Conservation (phyloP, 2,797 vertebrate genomes). For the Argentina silus region DNA sequence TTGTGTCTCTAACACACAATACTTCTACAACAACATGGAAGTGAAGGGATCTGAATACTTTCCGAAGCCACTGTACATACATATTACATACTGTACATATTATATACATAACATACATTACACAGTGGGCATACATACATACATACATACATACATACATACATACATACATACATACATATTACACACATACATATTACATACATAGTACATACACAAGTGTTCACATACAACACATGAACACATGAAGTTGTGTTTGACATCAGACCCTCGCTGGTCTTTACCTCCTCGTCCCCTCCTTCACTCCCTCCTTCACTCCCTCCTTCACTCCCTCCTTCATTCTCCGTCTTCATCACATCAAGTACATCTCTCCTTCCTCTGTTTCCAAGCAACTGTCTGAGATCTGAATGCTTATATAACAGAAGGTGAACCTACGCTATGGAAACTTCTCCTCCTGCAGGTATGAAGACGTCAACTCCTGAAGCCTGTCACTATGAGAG, state of each 20-base stretch:
- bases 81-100: too few relatives aligned
- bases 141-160: not conserved
- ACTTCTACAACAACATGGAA: too few relatives aligned
- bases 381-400: constrained; percentile 58
- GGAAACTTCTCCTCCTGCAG: too few relatives aligned
- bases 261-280: constrained; percentile 34
- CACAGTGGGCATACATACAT: not conserved
- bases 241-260: constrained; percentile 2
- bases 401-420: constrained; percentile 19
- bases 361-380: constrained; percentile 34
- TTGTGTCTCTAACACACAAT: too few relatives aligned
- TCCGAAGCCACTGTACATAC: too few relatives aligned
- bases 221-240: not conserved
- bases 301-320: constrained; percentile 23
- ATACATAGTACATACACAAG: too few relatives aligned
- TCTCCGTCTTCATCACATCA: constrained; percentile 38
- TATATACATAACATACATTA: not conserved
- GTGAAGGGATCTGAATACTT: too few relatives aligned
- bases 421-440: too few relatives aligned
- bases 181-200: too few relatives aligned
- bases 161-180: too few relatives aligned
- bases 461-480: too few relatives aligned
- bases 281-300: constrained; percentile 36
- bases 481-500: too few relatives aligned
- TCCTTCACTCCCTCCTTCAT: constrained; percentile 26